Evolutionary conservation across 37 sponge, comb jelly and placozoan genomes (phyloP), one percentile per base, ranked within the genome.

Genomic region (Crambe crambe): DNA sequence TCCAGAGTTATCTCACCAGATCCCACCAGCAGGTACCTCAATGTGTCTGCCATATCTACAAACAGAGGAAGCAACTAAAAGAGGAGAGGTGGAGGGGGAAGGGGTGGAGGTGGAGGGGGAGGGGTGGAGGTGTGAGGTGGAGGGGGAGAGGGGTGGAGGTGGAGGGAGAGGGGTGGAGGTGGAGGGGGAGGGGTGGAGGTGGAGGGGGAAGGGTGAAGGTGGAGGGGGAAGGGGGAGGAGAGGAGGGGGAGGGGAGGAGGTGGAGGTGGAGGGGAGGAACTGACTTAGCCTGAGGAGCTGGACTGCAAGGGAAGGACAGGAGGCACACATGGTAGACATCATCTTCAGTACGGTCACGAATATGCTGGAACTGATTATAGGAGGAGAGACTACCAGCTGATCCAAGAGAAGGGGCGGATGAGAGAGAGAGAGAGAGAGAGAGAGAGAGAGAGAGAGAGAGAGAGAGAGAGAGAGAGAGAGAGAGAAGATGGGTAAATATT

Each of bases 331-430:
- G 1, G 74, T 89, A 51, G 87, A 80, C 70, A 97, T 64, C 79
- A 97, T 91, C 39, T 70, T 68, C 42, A 97, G 56, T 5, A 91
- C 90, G 42, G 84, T 87, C 42, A 89, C 87, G 77, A 97, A 94
- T 65, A 81, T 89, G 65, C 61, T 74, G 32, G 79, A 77, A 61
- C 77, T 92, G 66, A 97, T 86, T 0, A 95, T 87, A 42, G 96
- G 85, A 58, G 98, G 95, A 34, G 96, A 90, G 36, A 87, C 77
- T 27, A 95, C 87, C 74, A 97, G 71, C 94, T 95, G 79, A n/a
- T 79, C 1, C 41, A 8, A 38, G 17, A 43, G 40, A 21, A 71
- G 38, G 36, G 37, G 60, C 20, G 25, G 58, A 21, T 8, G 37
- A 56, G 65, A 58, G 65, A 40, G 57, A 36, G 23, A 37, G 37